Evolutionary conservation across 2,888 invertebrate species (phyloP).

Genomic region (Ormyrus labotus): DNA sequence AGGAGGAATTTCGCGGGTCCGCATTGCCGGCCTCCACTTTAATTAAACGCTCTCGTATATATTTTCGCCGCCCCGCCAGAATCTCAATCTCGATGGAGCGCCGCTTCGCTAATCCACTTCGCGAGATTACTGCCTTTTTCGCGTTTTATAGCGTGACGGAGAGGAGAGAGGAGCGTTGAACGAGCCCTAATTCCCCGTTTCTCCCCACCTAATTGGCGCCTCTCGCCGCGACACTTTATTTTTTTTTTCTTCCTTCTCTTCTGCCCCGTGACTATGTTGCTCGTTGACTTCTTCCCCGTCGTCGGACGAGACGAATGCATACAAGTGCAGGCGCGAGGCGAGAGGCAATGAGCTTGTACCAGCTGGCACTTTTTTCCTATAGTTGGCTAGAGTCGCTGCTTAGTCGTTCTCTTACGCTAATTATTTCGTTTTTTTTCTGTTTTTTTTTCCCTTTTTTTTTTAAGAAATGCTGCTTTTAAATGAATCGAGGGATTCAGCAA

Average conservation of each 20-base stretch:
- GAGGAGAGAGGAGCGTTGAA: slow-evolving; percentile 40
- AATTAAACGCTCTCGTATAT: slow-evolving; percentile 6
- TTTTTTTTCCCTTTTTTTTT: too few species aligned
- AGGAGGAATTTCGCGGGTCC: too few species aligned
- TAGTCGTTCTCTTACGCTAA: too few species aligned
- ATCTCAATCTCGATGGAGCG: too few species aligned
- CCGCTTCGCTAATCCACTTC: not conserved
- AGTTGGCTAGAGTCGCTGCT: not conserved
- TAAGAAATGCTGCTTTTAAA: too few species aligned
- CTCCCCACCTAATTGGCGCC: slow-evolving; percentile 39
- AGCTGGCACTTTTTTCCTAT: not conserved
- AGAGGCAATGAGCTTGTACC: not conserved
- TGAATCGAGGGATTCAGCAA: too few species aligned
- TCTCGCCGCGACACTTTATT: not conserved
- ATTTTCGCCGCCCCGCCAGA: not conserved
- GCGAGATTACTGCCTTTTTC: not conserved
- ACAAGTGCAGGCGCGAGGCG: not conserved
- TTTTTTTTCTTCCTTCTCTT: too few species aligned
- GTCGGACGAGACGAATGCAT: slow-evolving; percentile 25
- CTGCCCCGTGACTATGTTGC: slow-evolving; percentile 1
- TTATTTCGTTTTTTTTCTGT: too few species aligned
- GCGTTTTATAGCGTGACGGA: not conserved
- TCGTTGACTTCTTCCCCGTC: slow-evolving; percentile 24
- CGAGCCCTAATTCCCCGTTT: slow-evolving; percentile 34
- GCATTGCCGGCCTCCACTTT: not conserved